These are phyloP conservation scores for Macrophya alboannulata DNA, from an alignment of 2,888 invertebrate species.

Conservation along the genomic window DNA sequence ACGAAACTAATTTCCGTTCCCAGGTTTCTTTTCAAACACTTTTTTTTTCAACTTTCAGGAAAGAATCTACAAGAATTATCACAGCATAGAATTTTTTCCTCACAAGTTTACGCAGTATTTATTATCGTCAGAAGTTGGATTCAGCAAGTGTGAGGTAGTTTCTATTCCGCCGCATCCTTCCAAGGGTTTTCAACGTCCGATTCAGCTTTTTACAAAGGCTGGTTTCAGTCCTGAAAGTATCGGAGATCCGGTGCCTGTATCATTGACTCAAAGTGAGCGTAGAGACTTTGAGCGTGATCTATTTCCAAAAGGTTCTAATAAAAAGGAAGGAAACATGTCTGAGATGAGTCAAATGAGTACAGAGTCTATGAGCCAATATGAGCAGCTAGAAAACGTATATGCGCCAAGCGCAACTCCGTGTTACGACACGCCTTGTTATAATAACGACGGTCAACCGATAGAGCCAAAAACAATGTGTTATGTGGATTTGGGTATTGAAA, in stretches of 20 bases:
- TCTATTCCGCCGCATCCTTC: conserved; percentile 91
- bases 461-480: conserved; percentile 67
- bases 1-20: too few species aligned
- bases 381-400: conserved; percentile 76
- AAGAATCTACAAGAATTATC: conserved; percentile 92
- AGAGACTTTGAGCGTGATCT: conserved; percentile 69
- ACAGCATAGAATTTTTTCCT: conserved; percentile 93
- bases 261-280: conserved; percentile 57
- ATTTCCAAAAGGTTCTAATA: conserved; percentile 68
- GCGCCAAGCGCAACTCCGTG: conserved; percentile 76
- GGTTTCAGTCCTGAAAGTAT: conserved; percentile 60
- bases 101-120: conserved; percentile 96
- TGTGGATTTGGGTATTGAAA: conserved; percentile 66
- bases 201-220: conserved; percentile 82
- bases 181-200: conserved; percentile 94
- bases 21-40: not conserved
- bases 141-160: conserved; percentile 93
- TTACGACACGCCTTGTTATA: conserved; percentile 75
- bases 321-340: conserved; percentile 68
- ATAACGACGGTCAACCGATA: conserved; percentile 65
- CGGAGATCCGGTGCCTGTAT: not conserved
- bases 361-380: conserved; percentile 75
- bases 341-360: conserved; percentile 74
- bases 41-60: conserved; percentile 83
- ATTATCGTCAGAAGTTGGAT: conserved; percentile 94